Percentiles rank a stretch among this genome's conserved stretches.
Conservation (phyloP, 2,888 invertebrate genomes). For the Epinotia brunnichana region DNA sequence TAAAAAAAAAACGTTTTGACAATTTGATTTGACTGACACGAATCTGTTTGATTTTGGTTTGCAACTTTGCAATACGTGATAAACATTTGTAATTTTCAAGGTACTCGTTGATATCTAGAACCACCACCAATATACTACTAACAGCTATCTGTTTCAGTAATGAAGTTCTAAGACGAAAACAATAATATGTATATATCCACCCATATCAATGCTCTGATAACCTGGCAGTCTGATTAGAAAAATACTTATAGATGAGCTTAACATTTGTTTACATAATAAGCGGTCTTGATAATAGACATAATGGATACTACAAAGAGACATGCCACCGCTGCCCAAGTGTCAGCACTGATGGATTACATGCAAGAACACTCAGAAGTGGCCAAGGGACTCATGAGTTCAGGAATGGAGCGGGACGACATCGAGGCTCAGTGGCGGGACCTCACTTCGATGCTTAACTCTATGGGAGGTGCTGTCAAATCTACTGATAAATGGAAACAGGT, state of each 20-base stretch:
- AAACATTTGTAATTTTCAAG: too few species aligned
- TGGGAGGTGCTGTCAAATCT: slow-evolving; percentile 54
- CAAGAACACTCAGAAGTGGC: slow-evolving; percentile 53
- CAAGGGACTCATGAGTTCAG: slow-evolving; percentile 51
- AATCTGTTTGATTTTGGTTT: too few species aligned
- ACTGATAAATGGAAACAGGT: slow-evolving; percentile 60
- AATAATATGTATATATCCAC: too few species aligned
- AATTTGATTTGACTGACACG: too few species aligned
- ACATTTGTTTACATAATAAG: slow-evolving; percentile 4
- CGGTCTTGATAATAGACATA: not conserved
- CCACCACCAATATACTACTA: not conserved
- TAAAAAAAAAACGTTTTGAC: too few species aligned
- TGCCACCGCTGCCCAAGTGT: slow-evolving; percentile 54
- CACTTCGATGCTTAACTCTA: slow-evolving; percentile 47
- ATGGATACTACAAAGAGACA: slow-evolving; percentile 55
- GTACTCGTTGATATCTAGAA: too few species aligned
- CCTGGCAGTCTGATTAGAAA: not conserved
- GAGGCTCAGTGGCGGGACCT: slow-evolving; percentile 55
- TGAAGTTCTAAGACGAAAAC: too few species aligned
- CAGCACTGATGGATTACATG: slow-evolving; percentile 56
- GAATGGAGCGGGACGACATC: slow-evolving; percentile 52
- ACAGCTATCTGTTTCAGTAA: not conserved
- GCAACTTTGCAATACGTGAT: too few species aligned
- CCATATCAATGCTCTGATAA: not conserved
- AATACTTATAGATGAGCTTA: not conserved